Evolutionary conservation across 2,797 vertebrate species (phyloP).

Genomic region (Manis pentadactyla): DNA sequence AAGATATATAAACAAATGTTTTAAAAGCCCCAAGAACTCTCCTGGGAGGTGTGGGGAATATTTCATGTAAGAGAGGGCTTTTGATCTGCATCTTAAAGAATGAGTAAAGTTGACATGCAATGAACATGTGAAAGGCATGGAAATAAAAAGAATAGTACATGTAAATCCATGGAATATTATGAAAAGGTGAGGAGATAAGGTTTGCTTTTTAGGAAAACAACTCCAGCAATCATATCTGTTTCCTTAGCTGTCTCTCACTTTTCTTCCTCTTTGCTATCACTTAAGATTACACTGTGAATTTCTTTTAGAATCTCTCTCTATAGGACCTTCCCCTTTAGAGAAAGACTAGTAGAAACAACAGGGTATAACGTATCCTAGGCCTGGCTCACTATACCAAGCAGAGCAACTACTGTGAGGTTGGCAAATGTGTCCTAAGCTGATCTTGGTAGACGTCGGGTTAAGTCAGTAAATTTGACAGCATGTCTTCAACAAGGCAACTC

Average conservation of each 20-base stretch:
- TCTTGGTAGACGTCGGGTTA: not conserved
- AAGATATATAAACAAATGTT: not conserved
- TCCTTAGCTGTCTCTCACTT: not conserved
- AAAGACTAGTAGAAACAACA: not conserved
- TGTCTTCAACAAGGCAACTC: not conserved
- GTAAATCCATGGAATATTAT: not conserved
- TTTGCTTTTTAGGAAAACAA: not conserved
- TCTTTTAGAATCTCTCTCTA: not conserved
- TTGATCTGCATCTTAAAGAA: conserved; percentile 18
- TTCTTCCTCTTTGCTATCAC: not conserved
- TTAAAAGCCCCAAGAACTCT: not conserved
- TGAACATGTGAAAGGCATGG: not conserved
- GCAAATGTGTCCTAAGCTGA: not conserved
- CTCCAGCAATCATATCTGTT: not conserved
- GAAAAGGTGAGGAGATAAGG: not conserved
- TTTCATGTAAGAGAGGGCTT: not conserved
- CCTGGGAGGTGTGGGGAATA: not conserved
- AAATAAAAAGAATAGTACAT: not conserved
- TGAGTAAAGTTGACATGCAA: not conserved
- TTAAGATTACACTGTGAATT: not conserved
- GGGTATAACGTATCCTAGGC: not conserved
- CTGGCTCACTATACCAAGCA: not conserved
- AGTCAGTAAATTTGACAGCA: not conserved
- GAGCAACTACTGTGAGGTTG: not conserved
- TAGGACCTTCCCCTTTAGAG: not conserved